Base-by-base conservation (phyloP, 2,888 invertebrate genomes). In the Agrotis ipsilon region DNA sequence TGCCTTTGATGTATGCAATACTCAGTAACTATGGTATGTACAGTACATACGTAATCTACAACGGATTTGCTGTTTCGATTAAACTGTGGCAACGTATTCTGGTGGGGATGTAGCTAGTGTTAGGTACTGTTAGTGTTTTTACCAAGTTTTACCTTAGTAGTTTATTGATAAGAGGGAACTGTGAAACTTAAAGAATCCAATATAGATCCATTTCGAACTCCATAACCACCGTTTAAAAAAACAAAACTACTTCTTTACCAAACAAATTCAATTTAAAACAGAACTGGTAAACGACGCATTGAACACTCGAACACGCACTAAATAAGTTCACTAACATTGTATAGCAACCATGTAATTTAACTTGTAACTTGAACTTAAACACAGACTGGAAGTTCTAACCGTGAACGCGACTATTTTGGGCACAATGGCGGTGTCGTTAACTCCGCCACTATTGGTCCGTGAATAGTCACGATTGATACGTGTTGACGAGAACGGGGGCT, bases 1-100 rank as follows among this genome's bases (percentile, higher is more conserved):
- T 89, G 91, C 92, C 92, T 93, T 93, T 93, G 93, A 94, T 91
- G 91, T 92, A 88, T 88, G 87, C 89, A 87, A 85, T 86, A 86
- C 67, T 66, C 73, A 46, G 74, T 80, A 85, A 83, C 83, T 82
- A 86, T 77, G 72, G 75, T 77, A 52, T 32, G 72, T 72, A 78
- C 18, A 27, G 76, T 74, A 80, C 75, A 81, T 81, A 80, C 71
- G 78, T 84, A 84, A 86, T 80, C 75, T 86, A 80, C 80, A 67
- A 72, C 72, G 73, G 78, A 85, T 83, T 78, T 78, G 67, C 68
- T 68, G 65, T 75, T 81, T 73, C 77, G 73, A 84, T 85, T 81
- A 74, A 81, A 74, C 48, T 65, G 46, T 68, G 32, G n/a, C 46
- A 45, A 61, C 55, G 43, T 66, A 60, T 68, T 78, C 66, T 49